Evolutionary conservation across 2,888 invertebrate species (phyloP).

Genomic region (Plagiodera versicolora): DNA sequence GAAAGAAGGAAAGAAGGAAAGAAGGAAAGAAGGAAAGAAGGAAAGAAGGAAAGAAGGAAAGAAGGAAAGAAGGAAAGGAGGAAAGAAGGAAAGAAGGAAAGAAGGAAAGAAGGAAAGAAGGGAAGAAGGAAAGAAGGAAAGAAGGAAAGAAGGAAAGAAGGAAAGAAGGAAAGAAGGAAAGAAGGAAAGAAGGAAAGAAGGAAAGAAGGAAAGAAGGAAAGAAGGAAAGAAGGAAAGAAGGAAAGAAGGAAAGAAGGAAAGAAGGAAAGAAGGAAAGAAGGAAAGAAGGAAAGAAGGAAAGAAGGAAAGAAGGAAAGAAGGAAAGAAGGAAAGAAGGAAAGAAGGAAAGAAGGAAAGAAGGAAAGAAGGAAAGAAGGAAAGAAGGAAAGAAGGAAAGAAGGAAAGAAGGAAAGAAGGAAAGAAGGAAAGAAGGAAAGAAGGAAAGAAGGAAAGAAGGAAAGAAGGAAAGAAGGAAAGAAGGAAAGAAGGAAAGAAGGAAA

Average conservation of each 20-base stretch:
- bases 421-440: slow-evolving; percentile 6
- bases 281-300: slow-evolving; percentile 5
- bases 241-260: slow-evolving; percentile 11
- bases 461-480: slow-evolving; percentile 10
- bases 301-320: slow-evolving; percentile 8
- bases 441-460: slow-evolving; percentile 4
- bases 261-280: slow-evolving; percentile 10
- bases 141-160: slow-evolving; percentile 8
- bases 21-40: slow-evolving; percentile 10
- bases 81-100: slow-evolving; percentile 10
- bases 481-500: slow-evolving; percentile 13
- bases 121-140: slow-evolving; percentile 5
- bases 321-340: slow-evolving; percentile 5
- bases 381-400: slow-evolving; percentile 4
- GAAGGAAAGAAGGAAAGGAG: slow-evolving; percentile 9
- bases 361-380: slow-evolving; percentile 8
- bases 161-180: slow-evolving; percentile 9
- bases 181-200: slow-evolving; percentile 8
- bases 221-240: slow-evolving; percentile 5
- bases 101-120: slow-evolving; percentile 5
- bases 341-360: slow-evolving; percentile 4
- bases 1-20: slow-evolving; percentile 5
- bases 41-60: slow-evolving; percentile 10
- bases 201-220: slow-evolving; percentile 4
- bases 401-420: slow-evolving; percentile 6